Conservation (phyloP, 2,797 vertebrate genomes). For the Chromis chromis region DNA sequence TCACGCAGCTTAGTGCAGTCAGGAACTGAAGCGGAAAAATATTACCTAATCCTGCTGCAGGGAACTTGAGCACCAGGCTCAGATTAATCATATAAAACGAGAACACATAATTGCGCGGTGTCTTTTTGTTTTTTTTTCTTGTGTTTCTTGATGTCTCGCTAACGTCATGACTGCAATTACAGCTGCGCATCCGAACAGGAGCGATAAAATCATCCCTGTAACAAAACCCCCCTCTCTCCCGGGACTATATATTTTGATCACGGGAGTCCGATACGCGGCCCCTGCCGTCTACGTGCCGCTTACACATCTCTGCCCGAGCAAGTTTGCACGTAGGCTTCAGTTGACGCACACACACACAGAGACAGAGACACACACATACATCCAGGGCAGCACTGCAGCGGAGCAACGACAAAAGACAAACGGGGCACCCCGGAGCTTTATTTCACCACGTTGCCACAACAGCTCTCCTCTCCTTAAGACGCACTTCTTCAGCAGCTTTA, state of each 20-base stretch:
- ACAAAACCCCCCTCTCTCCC: constrained; percentile 71
- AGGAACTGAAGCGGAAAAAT: constrained; percentile 46
- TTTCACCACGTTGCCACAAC: constrained; percentile 9
- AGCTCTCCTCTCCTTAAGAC: background rate
- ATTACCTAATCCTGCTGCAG: constrained; percentile 57
- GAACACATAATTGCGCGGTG: background rate
- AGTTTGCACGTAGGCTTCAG: constrained; percentile 84
- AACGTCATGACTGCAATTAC: constrained; percentile 75
- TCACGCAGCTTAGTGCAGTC: constrained; percentile 9
- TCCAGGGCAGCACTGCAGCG: constrained; percentile 62
- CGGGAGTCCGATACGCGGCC: constrained; percentile 79
- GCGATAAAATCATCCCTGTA: constrained; percentile 76
- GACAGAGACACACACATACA: constrained; percentile 30
- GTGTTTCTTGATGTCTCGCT: constrained; percentile 39
- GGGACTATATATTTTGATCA: constrained; percentile 82
- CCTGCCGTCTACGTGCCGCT: constrained; percentile 82
- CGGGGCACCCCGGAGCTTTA: constrained; percentile 36
- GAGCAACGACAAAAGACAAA: constrained; percentile 63
- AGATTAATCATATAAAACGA: constrained; percentile 42
- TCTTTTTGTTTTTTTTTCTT: constrained; percentile 12
- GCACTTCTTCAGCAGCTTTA: constrained; percentile 6
- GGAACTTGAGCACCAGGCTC: constrained; percentile 39
- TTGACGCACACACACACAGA: constrained; percentile 54
- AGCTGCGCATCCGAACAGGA: constrained; percentile 65
- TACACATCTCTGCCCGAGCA: constrained; percentile 77